Evolutionary conservation across 2,113 vertebrate species (phyloP).

Genomic region (Gymnocephalus cernua): DNA sequence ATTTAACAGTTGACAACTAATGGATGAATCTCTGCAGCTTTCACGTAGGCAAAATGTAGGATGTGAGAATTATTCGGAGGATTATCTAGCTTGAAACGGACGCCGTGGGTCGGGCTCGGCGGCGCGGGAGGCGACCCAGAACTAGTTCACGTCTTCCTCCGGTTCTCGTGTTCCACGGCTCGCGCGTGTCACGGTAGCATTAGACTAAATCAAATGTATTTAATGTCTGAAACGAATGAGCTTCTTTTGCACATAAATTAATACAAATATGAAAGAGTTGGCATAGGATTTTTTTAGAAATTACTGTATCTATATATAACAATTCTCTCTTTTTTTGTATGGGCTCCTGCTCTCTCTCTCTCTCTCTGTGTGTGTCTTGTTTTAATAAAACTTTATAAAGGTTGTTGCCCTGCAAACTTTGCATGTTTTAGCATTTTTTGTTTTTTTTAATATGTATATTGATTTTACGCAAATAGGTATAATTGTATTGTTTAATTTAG

Average conservation of each 20-base stretch:
- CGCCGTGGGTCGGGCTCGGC: too few species aligned
- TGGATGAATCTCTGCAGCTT: too few species aligned
- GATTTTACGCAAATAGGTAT: conserved; percentile 74
- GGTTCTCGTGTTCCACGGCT: too few species aligned
- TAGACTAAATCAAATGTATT: too few species aligned
- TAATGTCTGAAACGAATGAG: conserved; percentile 68
- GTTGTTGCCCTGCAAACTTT: conserved; percentile 71
- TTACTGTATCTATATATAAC: conserved; percentile 57
- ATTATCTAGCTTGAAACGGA: too few species aligned
- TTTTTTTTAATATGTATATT: conserved; percentile 62
- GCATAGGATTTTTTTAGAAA: conserved; percentile 55
- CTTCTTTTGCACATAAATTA: conserved; percentile 88
- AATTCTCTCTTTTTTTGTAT: conserved; percentile 65
- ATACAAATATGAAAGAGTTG: conserved; percentile 66
- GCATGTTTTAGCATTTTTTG: conserved; percentile 71
- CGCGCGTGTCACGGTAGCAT: too few species aligned
- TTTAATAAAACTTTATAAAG: conserved; percentile 54
- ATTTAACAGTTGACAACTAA: too few species aligned
- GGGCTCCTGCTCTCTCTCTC: conserved; percentile 45
- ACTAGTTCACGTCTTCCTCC: too few species aligned
- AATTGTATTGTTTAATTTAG: conserved; percentile 65
- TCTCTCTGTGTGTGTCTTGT: conserved; percentile 44
- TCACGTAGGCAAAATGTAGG: too few species aligned
- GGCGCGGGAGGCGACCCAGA: too few species aligned
- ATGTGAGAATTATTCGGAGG: too few species aligned